Evolutionary conservation across 2,888 invertebrate species (phyloP).

Genomic region (Rutpela maculata): DNA sequence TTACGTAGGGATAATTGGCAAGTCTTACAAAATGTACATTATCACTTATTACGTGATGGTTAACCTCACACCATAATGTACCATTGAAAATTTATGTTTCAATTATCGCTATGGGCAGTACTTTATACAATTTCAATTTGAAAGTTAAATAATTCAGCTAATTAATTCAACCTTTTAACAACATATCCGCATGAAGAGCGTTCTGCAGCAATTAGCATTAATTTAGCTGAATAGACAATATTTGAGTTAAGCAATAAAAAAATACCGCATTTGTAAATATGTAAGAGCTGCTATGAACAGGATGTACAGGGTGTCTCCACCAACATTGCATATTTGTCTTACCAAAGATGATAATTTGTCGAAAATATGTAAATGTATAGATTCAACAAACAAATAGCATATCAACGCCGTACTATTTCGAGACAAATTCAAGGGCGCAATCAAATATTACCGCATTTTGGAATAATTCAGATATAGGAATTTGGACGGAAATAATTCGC

Average conservation of each 20-base stretch:
- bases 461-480: too few relatives aligned
- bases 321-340: too few relatives aligned
- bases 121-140: neutral
- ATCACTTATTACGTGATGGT: slow-evolving; percentile 3
- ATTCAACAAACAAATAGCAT: too few relatives aligned
- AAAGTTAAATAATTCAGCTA: neutral
- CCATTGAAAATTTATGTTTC: neutral
- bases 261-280: neutral
- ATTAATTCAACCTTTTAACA: slow-evolving; percentile 7
- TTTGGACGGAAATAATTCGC: too few relatives aligned
- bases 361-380: too few relatives aligned
- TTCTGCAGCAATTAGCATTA: slow-evolving; percentile 2
- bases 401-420: too few relatives aligned
- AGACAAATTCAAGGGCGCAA: too few relatives aligned
- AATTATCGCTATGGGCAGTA: neutral
- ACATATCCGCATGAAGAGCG: slow-evolving; percentile 3
- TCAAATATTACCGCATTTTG: too few relatives aligned
- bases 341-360: too few relatives aligned
- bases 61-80: neutral
- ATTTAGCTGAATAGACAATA: neutral
- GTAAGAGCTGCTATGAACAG: neutral
- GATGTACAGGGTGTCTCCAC: too few relatives aligned
- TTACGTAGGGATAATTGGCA: neutral
- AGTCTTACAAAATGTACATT: neutral
- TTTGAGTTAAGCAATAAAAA: neutral